These are phyloP conservation scores for Globodera ellingtonae DNA, from an alignment of 1,140 invertebrate genomes.

Conservation along the genomic window DNA sequence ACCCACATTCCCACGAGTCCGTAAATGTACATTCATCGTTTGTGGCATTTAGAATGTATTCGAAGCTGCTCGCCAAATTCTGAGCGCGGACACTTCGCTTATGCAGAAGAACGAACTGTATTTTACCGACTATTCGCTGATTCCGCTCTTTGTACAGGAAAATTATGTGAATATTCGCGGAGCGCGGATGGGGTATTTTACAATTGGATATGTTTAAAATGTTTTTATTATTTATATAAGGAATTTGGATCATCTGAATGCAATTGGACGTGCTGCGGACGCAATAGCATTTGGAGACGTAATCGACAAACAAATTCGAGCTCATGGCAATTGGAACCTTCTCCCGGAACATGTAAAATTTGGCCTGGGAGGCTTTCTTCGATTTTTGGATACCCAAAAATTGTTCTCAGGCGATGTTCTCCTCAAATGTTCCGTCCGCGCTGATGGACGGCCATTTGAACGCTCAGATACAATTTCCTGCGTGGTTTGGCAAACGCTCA, in stretches of 20 bases:
- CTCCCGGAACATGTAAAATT: conserved; percentile 78
- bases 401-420: conserved; percentile 77
- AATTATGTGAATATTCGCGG: conserved; percentile 77
- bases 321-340: conserved; percentile 81
- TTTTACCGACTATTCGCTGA: conserved; percentile 93
- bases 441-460: conserved; percentile 78
- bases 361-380: background rate
- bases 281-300: conserved; percentile 83
- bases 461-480: conserved; percentile 83
- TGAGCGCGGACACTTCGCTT: conserved; percentile 75
- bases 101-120: conserved; percentile 84
- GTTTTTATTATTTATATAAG: conserved; percentile 47
- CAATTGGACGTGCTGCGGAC: conserved; percentile 79
- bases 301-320: conserved; percentile 79
- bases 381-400: background rate
- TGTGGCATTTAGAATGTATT: conserved; percentile 72
- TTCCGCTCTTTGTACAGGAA: conserved; percentile 93
- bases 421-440: conserved; percentile 85
- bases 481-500: conserved; percentile 94
- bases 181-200: conserved; percentile 38
- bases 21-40: background rate
- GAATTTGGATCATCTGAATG: conserved; percentile 70
- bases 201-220: conserved; percentile 8
- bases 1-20: too few relatives aligned
- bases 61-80: conserved; percentile 85